Evolutionary conservation across 2,888 invertebrate genomes (phyloP), one percentile per base, ranked within the genome.

Genomic region (Leptinotarsa rubiginosa): DNA sequence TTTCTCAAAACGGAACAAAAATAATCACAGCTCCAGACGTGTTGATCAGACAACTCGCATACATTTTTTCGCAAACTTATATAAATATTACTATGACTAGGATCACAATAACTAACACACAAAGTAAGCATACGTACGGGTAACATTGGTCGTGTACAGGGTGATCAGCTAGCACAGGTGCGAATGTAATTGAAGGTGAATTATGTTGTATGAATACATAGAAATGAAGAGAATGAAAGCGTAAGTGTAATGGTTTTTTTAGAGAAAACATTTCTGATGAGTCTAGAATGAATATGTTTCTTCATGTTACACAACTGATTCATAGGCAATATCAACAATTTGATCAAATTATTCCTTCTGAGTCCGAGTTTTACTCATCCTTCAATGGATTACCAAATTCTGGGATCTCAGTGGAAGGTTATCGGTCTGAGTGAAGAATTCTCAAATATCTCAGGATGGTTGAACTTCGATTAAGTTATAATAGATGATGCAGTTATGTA

Each of bases 51-150:
- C 20, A 22, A 22, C 15, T 15, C 12, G 12, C 18, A 56, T 20
- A 12, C 4, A 13, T 22, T 56, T 54, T 2, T 22, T 0, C 22
- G 18, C 12, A 16, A 4, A 16, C 1, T 50, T 15, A 10, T 31
- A n/a, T n/a, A 10, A 13, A 31, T 41, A 41, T n/a, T 10, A 31
- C 31, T 31, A 10, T 10, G 41, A 59, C 41, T n/a, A 62, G 16
- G 5, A 62, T 41, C 54, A 25, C n/a, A 67, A 69, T 49, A 41
- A 59, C 54, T 68, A 66, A 65, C 54, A 74, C 70, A 77, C 67
- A 75, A 66, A 73, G 67, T 70, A 81, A 79, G 79, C 71, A 82
- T 82, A 82, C 81, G 82, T 81, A 81, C 82, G 80, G 81, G 79
- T 80, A 59, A 75, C 74, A 80, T 79, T 81, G 77, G 78, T 78